These are phyloP conservation scores for Cyprinodon diabolis DNA, from an alignment of 2,797 vertebrate species.

Conservation along the genomic window DNA sequence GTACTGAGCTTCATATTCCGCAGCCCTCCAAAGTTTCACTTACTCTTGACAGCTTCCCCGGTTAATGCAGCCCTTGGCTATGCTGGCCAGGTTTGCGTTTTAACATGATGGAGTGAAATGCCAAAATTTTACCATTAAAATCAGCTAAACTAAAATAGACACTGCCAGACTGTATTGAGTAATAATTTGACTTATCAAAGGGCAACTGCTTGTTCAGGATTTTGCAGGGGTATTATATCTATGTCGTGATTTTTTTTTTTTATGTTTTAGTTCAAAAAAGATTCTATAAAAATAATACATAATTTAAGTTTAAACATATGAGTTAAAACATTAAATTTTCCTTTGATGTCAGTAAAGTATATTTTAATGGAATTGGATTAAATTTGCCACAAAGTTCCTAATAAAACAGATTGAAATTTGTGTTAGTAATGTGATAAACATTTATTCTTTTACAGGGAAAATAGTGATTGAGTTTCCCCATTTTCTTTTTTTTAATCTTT, in stretches of 20 bases:
- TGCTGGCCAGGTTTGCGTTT: too few species aligned
- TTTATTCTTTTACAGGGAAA: neutral
- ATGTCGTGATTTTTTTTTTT: neutral
- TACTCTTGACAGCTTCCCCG: too few species aligned
- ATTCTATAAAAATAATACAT: neutral
- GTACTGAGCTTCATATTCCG: too few species aligned
- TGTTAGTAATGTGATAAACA: neutral
- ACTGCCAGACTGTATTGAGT: neutral
- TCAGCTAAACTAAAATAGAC: neutral
- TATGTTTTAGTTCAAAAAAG: neutral
- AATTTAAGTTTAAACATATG: too few species aligned
- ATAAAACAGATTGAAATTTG: neutral
- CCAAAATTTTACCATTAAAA: too few species aligned
- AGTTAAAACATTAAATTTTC: too few species aligned
- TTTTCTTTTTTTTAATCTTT: neutral
- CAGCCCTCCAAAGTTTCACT: too few species aligned
- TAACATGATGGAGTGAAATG: too few species aligned
- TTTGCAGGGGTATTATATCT: neutral
- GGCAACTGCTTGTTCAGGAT: neutral
- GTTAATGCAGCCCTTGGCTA: too few species aligned
- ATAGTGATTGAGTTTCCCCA: neutral
- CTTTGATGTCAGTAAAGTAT: too few species aligned
- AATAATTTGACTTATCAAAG: neutral
- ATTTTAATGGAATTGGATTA: too few species aligned
- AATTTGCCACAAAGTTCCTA: neutral